Base-by-base conservation (phyloP, 53 echinoderm and acorn worm genomes). In the Stichopus horrens region DNA sequence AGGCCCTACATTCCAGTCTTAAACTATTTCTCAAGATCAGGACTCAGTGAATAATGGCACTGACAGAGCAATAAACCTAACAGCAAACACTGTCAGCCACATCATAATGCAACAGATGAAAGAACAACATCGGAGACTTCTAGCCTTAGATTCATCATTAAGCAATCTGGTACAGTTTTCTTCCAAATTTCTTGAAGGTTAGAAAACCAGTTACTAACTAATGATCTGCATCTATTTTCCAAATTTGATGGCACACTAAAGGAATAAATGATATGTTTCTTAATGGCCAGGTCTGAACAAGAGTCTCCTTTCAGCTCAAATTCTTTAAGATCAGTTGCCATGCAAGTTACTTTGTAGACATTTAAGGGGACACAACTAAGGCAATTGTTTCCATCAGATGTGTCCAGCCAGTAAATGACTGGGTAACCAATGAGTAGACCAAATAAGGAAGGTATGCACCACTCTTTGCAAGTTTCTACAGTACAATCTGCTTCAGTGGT, bases 381-480 rank as follows among this genome's bases (percentile, higher is more conserved):
- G 18, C 85, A 59, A 67, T 85, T 85, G 9, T 52, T 7, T n/a
- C 52, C 68, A 37, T 85, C 85, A 52, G 53, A 18, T 19, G 85
- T 5, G 23, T 67, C 52, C 7, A 58, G 66, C 68, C 85, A 85
- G 52, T 85, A 85, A 21, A 85, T 67, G 51, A 85, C 13, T 7
- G 85, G 85, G 51, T 85, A 85, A 37, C 85, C 85, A 9, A 85
- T 21, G 67, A 85, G 58, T 16, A 85, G 52, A 85, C 85, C 85
- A 16, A 85, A 85, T 66, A 85, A 19, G 7, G 58, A 63, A 18
- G 85, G 52, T 85, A 85, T 52, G 66, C 59, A 58, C 85, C 85
- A 85, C 18, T 85, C 85, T 22, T 66, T 21, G 0, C 52, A 7
- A 13, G 66, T 18, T 37, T 66, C 22, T 53, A 85, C 14, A 65